Evolutionary conservation across 2,888 invertebrate genomes (phyloP).

Genomic region (Timandra comae): DNA sequence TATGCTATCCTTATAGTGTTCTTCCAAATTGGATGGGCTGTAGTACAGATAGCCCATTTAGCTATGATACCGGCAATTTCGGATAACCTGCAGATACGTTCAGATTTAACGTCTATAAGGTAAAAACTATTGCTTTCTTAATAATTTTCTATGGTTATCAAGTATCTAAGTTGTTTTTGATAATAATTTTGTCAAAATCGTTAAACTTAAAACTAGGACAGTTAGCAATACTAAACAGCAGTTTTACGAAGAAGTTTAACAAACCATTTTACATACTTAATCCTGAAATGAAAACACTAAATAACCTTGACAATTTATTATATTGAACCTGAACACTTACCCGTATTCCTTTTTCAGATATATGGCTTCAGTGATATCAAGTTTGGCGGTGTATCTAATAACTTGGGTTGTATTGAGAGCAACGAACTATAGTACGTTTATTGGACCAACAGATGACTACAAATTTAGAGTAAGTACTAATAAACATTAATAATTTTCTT

Average conservation of each 20-base stretch:
- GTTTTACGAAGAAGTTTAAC: too few relatives aligned
- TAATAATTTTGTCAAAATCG: too few relatives aligned
- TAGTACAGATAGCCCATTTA: slow-evolving; percentile 94
- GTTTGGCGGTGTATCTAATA: slow-evolving; percentile 87
- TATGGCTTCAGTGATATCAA: slow-evolving; percentile 91
- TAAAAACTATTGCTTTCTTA: slow-evolving; percentile 39
- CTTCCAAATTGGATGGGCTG: slow-evolving; percentile 96
- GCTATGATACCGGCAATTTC: slow-evolving; percentile 91
- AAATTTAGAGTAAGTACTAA: slow-evolving; percentile 79
- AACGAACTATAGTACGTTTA: slow-evolving; percentile 63
- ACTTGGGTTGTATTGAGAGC: slow-evolving; percentile 84
- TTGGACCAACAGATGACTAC: slow-evolving; percentile 81
- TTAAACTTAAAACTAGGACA: too few relatives aligned
- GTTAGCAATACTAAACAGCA: too few relatives aligned
- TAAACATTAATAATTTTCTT: background rate
- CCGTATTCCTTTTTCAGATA: slow-evolving; percentile 78
- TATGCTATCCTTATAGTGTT: slow-evolving; percentile 79
- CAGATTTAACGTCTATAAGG: slow-evolving; percentile 89
- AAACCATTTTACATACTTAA: too few relatives aligned
- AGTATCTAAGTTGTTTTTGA: too few relatives aligned
- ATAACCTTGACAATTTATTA: too few relatives aligned
- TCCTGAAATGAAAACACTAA: too few relatives aligned
- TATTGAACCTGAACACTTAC: background rate
- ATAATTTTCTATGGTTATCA: too few relatives aligned
- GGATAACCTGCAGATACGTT: slow-evolving; percentile 80